Percentiles rank a stretch among this genome's conserved stretches.
Conservation (phyloP, 2,888 invertebrate genomes). For the Gibbula magus region DNA sequence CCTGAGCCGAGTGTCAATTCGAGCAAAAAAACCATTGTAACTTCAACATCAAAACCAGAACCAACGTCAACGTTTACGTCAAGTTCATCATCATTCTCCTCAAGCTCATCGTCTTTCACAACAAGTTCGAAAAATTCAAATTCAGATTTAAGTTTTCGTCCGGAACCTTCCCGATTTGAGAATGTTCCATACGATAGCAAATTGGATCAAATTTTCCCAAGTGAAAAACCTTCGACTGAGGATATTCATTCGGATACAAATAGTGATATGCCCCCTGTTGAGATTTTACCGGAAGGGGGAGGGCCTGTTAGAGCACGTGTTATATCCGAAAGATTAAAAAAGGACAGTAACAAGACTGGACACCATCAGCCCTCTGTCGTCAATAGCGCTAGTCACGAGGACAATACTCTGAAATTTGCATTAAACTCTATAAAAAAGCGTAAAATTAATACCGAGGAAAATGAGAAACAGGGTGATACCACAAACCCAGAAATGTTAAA, state of each 20-base stretch:
- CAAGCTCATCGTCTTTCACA: not conserved
- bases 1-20: not conserved
- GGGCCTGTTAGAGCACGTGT: not conserved
- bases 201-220: not conserved
- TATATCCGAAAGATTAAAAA: not conserved
- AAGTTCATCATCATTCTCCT: not conserved
- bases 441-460: not conserved
- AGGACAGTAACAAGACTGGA: not conserved
- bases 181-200: not conserved
- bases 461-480: not conserved
- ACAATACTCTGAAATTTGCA: not conserved
- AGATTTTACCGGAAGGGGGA: not conserved
- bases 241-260: not conserved
- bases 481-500: not conserved
- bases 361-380: not conserved
- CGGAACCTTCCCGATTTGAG: not conserved
- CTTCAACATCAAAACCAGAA: slow-evolving; percentile 1
- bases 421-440: not conserved
- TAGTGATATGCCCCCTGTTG: not conserved
- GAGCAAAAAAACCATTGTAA: not conserved
- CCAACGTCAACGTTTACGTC: not conserved
- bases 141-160: not conserved
- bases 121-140: slow-evolving; percentile 12
- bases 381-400: not conserved
- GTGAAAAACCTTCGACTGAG: not conserved